Conservation (phyloP, 2,888 invertebrate genomes). For the Limnephilus marmoratus region DNA sequence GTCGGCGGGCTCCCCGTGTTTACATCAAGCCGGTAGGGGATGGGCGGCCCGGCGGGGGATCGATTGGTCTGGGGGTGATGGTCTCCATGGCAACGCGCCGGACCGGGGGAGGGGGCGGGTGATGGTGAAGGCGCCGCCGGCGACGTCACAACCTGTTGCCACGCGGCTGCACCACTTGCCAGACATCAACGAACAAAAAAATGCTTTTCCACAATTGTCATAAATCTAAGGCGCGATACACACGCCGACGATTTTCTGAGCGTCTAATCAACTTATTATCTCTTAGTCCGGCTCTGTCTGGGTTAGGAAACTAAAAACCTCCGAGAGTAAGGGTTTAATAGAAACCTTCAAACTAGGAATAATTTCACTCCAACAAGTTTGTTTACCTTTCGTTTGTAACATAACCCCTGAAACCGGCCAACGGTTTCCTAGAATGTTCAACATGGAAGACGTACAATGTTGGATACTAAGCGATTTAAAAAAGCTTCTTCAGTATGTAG, state of each 20-base stretch:
- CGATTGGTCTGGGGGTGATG: slow-evolving; percentile 48
- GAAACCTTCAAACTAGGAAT: background rate
- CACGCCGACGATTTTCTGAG: background rate
- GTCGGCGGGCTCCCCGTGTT: slow-evolving; percentile 57
- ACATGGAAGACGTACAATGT: background rate
- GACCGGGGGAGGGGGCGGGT: slow-evolving; percentile 42
- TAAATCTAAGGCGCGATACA: background rate
- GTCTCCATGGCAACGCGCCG: slow-evolving; percentile 59
- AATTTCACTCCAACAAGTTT: background rate
- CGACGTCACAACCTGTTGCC: slow-evolving; percentile 66
- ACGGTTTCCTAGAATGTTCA: background rate
- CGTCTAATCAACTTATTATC: background rate
- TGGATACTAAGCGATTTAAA: background rate
- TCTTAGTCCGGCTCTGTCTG: background rate
- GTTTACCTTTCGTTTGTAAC: background rate
- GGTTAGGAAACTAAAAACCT: background rate
- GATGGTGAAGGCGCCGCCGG: slow-evolving; percentile 52
- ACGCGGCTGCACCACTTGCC: slow-evolving; percentile 51
- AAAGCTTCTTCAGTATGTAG: background rate
- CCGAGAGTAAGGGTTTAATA: background rate
- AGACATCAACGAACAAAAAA: background rate
- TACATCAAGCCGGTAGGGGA: slow-evolving; percentile 44
- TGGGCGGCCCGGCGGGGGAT: slow-evolving; percentile 45
- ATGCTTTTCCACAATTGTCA: background rate
- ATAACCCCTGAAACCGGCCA: background rate